Base-by-base conservation (phyloP, 2,888 invertebrate species). In the Orthosia cruda region DNA sequence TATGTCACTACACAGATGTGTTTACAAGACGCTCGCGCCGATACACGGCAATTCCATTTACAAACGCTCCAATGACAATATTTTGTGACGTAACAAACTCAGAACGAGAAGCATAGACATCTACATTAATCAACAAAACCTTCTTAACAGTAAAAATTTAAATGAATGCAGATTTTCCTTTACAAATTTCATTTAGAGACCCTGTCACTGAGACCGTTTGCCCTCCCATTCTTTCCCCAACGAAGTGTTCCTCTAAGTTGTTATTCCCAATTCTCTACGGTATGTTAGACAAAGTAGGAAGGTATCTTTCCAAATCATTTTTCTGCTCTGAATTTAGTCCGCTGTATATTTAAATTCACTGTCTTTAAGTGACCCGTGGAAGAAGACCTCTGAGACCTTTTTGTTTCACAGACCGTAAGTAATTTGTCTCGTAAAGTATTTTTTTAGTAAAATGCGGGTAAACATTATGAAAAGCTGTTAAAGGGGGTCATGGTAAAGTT, bases 241-340 rank as follows among this genome's bases (percentile, higher is more conserved):
- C 86, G 87, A 90, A 86, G 89, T 86, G 87, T 87, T 87, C 88
- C 87, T 88, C 87, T 88, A 89, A 91, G 86, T 88, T 88, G 89
- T 90, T 90, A 90, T 89, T 87, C 87, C 85, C 88, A 87, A 91
- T 89, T 89, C 88, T 85, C 88, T 80, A 87, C 87, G 89, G 87
- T 78, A 86, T 89, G 88, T 91, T 91, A 87, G 81, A 84, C 87
- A 89, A 88, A 89, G 87, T 85, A 87, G 79, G 77, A 77, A 87
- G 81, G 85, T 77, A 85, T 72, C 80, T 86, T 81, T 82, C 77
- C 73, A 84, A 85, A 81, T 82, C 20, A 83, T 88, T 89, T 85
- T 82, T 84, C 71, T 81, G 67, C 67, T 67, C 71, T 54, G 54
- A 81, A 80, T 86, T 79, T 78, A 65, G 74, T 72, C n/a, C 59